Conservation (phyloP, 2,888 invertebrate species). For the Coecobrya sp. region DNA sequence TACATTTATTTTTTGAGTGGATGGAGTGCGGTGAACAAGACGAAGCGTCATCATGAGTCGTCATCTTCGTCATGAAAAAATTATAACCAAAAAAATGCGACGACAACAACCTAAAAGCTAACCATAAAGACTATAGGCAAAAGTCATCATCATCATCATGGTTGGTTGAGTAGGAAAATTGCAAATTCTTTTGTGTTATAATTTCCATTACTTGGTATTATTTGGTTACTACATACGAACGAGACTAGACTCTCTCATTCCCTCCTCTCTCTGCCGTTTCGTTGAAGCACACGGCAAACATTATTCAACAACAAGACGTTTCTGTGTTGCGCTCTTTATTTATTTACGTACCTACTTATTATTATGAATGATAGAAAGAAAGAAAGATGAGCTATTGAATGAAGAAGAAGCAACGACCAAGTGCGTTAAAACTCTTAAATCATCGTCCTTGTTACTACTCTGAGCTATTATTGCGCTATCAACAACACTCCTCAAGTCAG, state of each 20-base stretch:
- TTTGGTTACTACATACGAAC: background rate
- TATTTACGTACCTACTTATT: constrained; percentile 3
- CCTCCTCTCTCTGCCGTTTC: background rate
- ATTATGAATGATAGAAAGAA: background rate
- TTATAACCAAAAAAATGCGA: background rate
- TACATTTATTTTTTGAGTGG: constrained; percentile 26
- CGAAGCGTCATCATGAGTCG: constrained; percentile 1
- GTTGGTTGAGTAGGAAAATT: constrained; percentile 75
- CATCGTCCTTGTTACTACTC: constrained; percentile 31
- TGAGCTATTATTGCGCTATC: constrained; percentile 61
- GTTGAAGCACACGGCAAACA: background rate
- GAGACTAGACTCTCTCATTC: background rate
- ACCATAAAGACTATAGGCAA: background rate
- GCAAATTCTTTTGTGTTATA: constrained; percentile 71
- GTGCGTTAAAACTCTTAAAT: constrained; percentile 58
- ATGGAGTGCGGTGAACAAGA: background rate
- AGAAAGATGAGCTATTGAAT: background rate
- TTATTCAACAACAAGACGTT: constrained; percentile 46
- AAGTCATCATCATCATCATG: constrained; percentile 17
- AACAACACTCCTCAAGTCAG: background rate
- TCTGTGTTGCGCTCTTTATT: constrained; percentile 7
- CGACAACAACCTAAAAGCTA: constrained; percentile 28
- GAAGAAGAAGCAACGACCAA: constrained; percentile 30
- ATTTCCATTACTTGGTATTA: background rate
- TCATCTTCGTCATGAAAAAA: constrained; percentile 40